phyloP scores from a whole-genome alignment of 2,797 vertebrate species.

The Manis javanica region DNA sequence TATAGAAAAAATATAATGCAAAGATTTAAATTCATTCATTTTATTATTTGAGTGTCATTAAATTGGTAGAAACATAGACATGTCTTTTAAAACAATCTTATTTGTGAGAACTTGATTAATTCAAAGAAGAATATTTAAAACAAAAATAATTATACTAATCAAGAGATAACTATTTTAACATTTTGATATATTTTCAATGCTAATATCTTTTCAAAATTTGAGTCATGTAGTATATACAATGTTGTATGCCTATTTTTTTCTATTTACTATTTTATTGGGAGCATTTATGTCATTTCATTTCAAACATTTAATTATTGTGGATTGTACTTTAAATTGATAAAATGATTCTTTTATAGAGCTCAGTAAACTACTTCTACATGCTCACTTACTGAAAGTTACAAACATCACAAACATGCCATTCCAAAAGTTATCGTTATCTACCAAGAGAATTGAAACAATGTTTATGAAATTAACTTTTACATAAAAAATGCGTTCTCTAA shows the following conservation, averaged over 20 bases:
- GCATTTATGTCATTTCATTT: neutral
- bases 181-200: conserved; percentile 42
- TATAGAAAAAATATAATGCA: conserved; percentile 54
- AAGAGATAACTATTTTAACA: neutral
- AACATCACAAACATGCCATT: conserved; percentile 33
- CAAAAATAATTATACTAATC: neutral
- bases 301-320: conserved; percentile 16
- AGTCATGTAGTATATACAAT: neutral
- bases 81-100: conserved; percentile 26
- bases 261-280: conserved; percentile 22
- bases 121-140: conserved; percentile 44
- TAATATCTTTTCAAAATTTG: conserved; percentile 47
- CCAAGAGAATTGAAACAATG: conserved; percentile 51
- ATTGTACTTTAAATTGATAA: conserved; percentile 63
- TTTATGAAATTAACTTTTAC: conserved; percentile 15
- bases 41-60: conserved; percentile 50
- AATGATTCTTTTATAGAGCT: conserved; percentile 54
- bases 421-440: neutral
- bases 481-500: neutral
- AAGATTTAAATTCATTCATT: conserved; percentile 25
- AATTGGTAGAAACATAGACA: conserved; percentile 51
- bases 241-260: neutral
- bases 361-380: neutral
- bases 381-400: conserved; percentile 39
- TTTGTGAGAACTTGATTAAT: conserved; percentile 43